Conservation (phyloP, 2,888 invertebrate species). For the Drosophila prostipennis region DNA sequence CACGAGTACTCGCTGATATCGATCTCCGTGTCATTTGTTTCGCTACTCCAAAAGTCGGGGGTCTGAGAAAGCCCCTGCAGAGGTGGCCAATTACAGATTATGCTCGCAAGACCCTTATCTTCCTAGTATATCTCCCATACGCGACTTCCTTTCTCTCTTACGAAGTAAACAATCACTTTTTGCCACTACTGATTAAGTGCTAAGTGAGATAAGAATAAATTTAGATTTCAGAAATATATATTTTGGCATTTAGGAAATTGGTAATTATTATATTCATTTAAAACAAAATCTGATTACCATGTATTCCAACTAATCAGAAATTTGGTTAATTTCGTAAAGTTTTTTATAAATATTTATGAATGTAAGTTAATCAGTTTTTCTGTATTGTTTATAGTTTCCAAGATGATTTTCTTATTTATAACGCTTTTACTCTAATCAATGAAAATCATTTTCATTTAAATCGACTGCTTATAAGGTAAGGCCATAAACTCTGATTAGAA, state of each 20-base stretch:
- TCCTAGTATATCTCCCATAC: constrained; percentile 1
- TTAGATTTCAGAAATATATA: not conserved
- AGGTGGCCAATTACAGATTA: constrained; percentile 29
- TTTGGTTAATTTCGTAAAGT: too few species aligned
- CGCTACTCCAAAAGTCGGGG: constrained; percentile 41
- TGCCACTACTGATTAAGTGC: not conserved
- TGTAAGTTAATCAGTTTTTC: too few species aligned
- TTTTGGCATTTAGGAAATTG: too few species aligned
- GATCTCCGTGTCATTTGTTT: constrained; percentile 55
- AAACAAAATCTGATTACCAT: too few species aligned
- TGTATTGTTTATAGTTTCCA: too few species aligned
- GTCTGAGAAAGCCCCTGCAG: constrained; percentile 42
- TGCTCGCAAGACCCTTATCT: constrained; percentile 5
- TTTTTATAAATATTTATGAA: too few species aligned
- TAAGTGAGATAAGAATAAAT: too few species aligned
- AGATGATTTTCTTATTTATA: too few species aligned
- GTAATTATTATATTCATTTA: too few species aligned
- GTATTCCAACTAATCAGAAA: too few species aligned
- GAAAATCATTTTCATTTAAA: too few species aligned
- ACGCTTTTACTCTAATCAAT: too few species aligned
- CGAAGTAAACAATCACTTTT: constrained; percentile 2
- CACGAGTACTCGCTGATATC: constrained; percentile 54
- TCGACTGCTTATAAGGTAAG: constrained; percentile 1
- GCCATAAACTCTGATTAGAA: constrained; percentile 8
- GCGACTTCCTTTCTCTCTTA: not conserved